Evolutionary conservation across 2,888 invertebrate species (phyloP).

Genomic region (Drosophila nr. medialis): DNA sequence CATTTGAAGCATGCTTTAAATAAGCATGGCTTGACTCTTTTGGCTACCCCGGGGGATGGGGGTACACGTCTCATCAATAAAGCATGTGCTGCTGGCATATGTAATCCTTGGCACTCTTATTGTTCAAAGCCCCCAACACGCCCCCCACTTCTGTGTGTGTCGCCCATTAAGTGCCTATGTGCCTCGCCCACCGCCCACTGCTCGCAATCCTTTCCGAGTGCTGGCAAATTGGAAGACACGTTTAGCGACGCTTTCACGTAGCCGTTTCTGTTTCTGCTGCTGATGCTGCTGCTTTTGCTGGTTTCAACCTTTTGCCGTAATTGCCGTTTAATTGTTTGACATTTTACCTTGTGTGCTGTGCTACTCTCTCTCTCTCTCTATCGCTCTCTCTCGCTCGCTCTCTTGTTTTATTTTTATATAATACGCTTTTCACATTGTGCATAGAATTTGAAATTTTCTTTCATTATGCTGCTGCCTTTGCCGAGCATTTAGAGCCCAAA

Average conservation of each 20-base stretch:
- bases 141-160: slow-evolving; percentile 35
- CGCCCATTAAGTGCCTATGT: slow-evolving; percentile 47
- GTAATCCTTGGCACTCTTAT: slow-evolving; percentile 36
- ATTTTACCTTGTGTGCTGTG: slow-evolving; percentile 43
- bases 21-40: slow-evolving; percentile 15
- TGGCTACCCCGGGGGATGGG: not conserved
- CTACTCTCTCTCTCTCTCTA: not conserved
- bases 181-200: slow-evolving; percentile 5
- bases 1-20: slow-evolving; percentile 20
- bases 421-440: slow-evolving; percentile 25
- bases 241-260: slow-evolving; percentile 71
- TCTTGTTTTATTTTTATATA: slow-evolving; percentile 33
- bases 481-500: slow-evolving; percentile 45
- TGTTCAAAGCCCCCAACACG: slow-evolving; percentile 14
- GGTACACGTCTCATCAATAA: slow-evolving; percentile 36
- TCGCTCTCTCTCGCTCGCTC: not conserved
- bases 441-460: slow-evolving; percentile 54
- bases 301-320: slow-evolving; percentile 66
- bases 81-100: slow-evolving; percentile 45
- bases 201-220: slow-evolving; percentile 15
- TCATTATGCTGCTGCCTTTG: slow-evolving; percentile 26
- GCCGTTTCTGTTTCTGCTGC: not conserved
- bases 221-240: slow-evolving; percentile 69
- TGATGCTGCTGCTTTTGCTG: slow-evolving; percentile 2
- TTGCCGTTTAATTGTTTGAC: slow-evolving; percentile 80